A percentile compares a stretch with the other conserved stretches of the same genome.
These are phyloP conservation scores for Odontocolon sp. DNA, from an alignment of 2,888 invertebrate genomes.

Conservation along the genomic window DNA sequence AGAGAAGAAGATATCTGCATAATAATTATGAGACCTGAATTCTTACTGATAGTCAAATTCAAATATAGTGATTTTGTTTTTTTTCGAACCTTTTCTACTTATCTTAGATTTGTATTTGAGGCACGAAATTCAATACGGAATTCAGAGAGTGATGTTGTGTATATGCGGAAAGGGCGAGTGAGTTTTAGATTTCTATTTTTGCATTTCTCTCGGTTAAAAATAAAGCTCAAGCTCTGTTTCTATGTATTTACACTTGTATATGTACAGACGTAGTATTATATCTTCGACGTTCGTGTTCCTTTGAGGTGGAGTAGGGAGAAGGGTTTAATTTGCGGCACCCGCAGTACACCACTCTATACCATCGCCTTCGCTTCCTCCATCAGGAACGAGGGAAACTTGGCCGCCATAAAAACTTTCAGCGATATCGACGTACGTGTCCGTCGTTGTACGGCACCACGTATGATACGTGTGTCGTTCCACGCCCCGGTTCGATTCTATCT, in stretches of 20 bases:
- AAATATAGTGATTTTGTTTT: neutral
- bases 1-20: slow-evolving; percentile 31
- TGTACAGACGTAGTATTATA: slow-evolving; percentile 1
- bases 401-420: slow-evolving; percentile 67
- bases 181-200: neutral
- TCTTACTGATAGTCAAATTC: no score
- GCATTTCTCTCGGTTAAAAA: neutral
- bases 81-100: neutral
- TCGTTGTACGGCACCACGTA: slow-evolving; percentile 72
- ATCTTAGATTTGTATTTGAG: neutral
- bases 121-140: neutral
- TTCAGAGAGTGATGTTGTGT: no score
- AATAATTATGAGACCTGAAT: neutral
- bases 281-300: slow-evolving; percentile 30
- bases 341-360: slow-evolving; percentile 2
- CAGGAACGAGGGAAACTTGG: slow-evolving; percentile 67
- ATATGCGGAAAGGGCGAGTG: no score
- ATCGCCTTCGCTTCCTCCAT: no score
- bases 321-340: slow-evolving; percentile 45
- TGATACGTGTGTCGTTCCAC: slow-evolving; percentile 76
- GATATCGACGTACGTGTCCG: slow-evolving; percentile 76
- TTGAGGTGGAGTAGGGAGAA: slow-evolving; percentile 21
- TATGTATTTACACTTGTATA: neutral
- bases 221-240: slow-evolving; percentile 4
- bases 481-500: slow-evolving; percentile 61